These are phyloP conservation scores for Hippolais icterina DNA, from an alignment of 2,113 vertebrate species.

Conservation along the genomic window DNA sequence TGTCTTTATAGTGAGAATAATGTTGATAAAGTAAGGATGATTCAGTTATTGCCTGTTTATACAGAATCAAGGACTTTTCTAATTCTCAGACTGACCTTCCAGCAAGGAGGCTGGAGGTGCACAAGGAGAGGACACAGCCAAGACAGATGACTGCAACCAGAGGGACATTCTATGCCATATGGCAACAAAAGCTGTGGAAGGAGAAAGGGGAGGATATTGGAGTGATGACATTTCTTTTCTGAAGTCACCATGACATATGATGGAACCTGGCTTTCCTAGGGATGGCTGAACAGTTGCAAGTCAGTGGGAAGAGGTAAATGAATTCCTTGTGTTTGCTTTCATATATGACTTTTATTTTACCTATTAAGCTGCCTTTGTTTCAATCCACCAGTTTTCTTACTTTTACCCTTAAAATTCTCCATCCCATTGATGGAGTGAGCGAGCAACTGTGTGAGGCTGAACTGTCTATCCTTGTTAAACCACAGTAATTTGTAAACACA, in stretches of 20 bases:
- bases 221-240: accelerated
- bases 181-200: not conserved
- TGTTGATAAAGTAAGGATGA: not conserved
- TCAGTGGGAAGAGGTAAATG: accelerated
- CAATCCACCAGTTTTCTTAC: not conserved
- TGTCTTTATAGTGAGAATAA: not conserved
- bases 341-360: accelerated
- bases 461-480: not conserved
- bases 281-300: not conserved
- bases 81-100: not conserved
- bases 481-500: not conserved
- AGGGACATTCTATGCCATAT: not conserved
- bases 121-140: not conserved
- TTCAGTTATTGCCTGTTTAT: not conserved
- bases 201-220: not conserved
- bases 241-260: accelerated
- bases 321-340: not conserved
- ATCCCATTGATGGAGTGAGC: accelerated
- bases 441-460: accelerated
- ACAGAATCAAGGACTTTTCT: not conserved
- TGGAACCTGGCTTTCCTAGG: not conserved
- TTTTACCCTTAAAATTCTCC: not conserved
- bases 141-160: not conserved
- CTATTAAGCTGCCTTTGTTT: not conserved
- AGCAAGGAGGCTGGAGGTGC: accelerated